Evolutionary conservation across 2,888 invertebrate species (phyloP).

Genomic region (Miltochrista miniata): DNA sequence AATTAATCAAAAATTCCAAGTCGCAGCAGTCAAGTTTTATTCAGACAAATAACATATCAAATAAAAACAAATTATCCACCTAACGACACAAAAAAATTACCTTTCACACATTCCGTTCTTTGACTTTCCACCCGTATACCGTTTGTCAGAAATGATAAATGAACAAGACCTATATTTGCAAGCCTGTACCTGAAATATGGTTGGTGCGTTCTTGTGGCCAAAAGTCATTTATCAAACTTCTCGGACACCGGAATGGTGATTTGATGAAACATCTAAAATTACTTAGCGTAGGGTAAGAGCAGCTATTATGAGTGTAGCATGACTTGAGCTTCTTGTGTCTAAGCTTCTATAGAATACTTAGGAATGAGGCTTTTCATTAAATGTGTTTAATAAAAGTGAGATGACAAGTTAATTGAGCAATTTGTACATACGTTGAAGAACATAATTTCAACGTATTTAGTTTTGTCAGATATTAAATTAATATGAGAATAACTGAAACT

Average conservation of each 20-base stretch:
- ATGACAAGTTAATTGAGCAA: too few species aligned
- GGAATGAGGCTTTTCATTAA: too few species aligned
- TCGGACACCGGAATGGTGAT: constrained; percentile 24
- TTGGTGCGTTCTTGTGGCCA: constrained; percentile 38
- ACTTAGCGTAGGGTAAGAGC: constrained; percentile 10
- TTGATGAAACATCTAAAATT: constrained; percentile 32
- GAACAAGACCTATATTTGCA: constrained; percentile 8
- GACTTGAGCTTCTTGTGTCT: background rate
- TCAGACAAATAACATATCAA: too few species aligned
- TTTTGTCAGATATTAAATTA: too few species aligned
- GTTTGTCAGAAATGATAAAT: constrained; percentile 22
- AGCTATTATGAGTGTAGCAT: background rate
- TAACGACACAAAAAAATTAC: too few species aligned
- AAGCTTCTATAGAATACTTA: background rate
- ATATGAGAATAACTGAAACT: too few species aligned
- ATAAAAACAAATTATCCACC: background rate
- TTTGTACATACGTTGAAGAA: too few species aligned
- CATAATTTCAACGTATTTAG: too few species aligned
- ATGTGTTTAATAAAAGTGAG: too few species aligned
- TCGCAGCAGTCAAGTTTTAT: too few species aligned
- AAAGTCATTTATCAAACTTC: constrained; percentile 43
- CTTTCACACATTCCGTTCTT: background rate
- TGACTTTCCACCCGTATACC: background rate
- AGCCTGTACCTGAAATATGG: constrained; percentile 27
- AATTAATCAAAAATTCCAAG: too few species aligned